These are phyloP conservation scores for Misgurnus anguillicaudatus DNA, from an alignment of 2,113 vertebrate genomes.

Conservation along the genomic window DNA sequence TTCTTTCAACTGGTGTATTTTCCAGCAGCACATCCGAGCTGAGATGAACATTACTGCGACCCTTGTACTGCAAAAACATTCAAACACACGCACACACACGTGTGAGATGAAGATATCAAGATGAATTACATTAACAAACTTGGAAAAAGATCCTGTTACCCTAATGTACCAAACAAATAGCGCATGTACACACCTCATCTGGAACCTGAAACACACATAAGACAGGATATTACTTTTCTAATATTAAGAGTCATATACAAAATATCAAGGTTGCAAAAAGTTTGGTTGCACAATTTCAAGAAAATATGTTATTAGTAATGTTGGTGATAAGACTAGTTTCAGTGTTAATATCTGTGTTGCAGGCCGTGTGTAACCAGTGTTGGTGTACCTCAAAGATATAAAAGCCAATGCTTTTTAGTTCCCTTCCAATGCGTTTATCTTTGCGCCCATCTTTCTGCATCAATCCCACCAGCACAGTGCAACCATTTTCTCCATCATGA, in stretches of 20 bases:
- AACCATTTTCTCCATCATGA: constrained; percentile 57
- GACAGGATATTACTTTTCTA: too few species aligned
- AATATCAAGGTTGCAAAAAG: too few species aligned
- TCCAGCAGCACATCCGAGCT: constrained; percentile 75
- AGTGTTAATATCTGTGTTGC: too few species aligned
- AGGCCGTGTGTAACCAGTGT: too few species aligned
- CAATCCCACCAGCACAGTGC: constrained; percentile 68
- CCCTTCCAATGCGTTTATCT: constrained; percentile 62
- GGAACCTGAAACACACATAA: constrained; percentile 61
- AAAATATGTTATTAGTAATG: not conserved
- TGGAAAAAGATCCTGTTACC: too few species aligned
- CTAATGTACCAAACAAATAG: not conserved
- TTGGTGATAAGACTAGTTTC: not conserved
- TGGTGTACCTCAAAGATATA: constrained; percentile 67
- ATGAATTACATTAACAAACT: too few species aligned
- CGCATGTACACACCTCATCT: constrained; percentile 68
- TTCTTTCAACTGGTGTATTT: constrained; percentile 65
- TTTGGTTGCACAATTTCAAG: too few species aligned
- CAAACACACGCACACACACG: too few species aligned
- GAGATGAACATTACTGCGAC: constrained; percentile 65
- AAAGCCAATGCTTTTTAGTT: constrained; percentile 70
- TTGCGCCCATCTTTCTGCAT: constrained; percentile 71
- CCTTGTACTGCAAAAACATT: constrained; percentile 64
- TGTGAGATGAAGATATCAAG: too few species aligned
- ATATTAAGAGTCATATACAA: too few species aligned